Evolutionary conservation across 2,797 vertebrate genomes (phyloP).

Genomic region (Brotogeris chrysoptera): DNA sequence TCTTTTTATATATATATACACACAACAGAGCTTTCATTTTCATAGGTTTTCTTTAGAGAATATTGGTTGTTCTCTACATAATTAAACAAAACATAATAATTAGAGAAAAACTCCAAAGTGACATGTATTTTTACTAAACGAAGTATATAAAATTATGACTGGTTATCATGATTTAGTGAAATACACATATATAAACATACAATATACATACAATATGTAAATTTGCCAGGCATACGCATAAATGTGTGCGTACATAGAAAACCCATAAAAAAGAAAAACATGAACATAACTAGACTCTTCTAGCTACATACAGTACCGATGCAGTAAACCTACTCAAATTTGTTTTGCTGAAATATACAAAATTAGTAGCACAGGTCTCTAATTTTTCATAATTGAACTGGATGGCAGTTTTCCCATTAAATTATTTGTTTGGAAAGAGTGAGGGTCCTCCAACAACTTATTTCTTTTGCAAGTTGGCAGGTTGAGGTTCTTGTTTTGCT

Average conservation of each 20-base stretch:
- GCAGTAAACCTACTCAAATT: background rate
- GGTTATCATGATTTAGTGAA: background rate
- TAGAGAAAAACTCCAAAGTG: background rate
- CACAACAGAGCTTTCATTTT: background rate
- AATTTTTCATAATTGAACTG: background rate
- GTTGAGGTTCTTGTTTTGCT: conserved; percentile 15
- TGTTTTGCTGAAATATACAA: background rate
- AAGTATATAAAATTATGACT: background rate
- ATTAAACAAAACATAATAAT: background rate
- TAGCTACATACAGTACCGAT: background rate
- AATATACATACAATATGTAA: background rate
- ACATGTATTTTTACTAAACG: background rate
- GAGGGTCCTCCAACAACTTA: background rate
- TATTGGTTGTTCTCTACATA: background rate
- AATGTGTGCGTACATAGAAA: background rate
- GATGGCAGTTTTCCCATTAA: background rate
- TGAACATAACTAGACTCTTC: background rate
- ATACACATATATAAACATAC: background rate
- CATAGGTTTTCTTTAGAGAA: background rate
- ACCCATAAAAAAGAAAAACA: background rate
- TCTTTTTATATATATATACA: background rate
- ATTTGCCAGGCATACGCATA: background rate
- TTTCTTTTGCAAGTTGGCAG: conserved; percentile 23
- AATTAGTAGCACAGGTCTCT: background rate
- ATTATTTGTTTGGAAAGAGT: background rate